These are phyloP conservation scores for Brachionus koreanus DNA, from an alignment of 1,140 invertebrate genomes.

Conservation along the genomic window DNA sequence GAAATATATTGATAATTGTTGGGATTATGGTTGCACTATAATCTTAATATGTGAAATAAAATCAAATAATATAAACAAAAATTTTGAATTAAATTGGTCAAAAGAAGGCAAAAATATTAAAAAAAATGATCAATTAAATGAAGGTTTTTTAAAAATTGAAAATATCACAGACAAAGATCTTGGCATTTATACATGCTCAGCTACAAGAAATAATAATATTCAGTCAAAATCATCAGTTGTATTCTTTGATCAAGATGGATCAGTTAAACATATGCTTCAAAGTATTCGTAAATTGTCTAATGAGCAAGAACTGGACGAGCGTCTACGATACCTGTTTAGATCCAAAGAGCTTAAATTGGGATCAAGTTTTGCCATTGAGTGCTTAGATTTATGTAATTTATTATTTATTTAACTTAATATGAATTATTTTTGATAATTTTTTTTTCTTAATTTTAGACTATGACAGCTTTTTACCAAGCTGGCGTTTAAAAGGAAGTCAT, in stretches of 20 bases:
- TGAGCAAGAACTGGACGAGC: background rate
- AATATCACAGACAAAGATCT: background rate
- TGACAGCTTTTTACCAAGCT: constrained; percentile 8
- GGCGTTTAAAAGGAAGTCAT: background rate
- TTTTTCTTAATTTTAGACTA: background rate
- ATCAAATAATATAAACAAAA: background rate
- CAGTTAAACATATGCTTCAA: background rate
- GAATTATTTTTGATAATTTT: too few relatives aligned
- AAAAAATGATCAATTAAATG: background rate
- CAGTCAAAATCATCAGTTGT: background rate
- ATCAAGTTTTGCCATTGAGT: constrained; percentile 11
- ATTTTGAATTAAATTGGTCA: background rate
- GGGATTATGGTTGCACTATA: background rate
- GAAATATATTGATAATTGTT: background rate
- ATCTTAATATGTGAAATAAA: background rate
- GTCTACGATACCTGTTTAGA: background rate
- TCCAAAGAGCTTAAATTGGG: background rate
- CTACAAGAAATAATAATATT: background rate
- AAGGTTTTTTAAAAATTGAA: background rate
- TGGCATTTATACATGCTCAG: background rate
- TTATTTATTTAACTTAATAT: background rate
- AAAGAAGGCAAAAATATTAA: background rate
- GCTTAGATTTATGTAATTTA: constrained; percentile 8
- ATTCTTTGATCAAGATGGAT: constrained; percentile 3
- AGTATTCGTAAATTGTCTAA: background rate